These are phyloP conservation scores for Tetrao urogallus DNA, from an alignment of 2,113 vertebrate species.

Conservation along the genomic window DNA sequence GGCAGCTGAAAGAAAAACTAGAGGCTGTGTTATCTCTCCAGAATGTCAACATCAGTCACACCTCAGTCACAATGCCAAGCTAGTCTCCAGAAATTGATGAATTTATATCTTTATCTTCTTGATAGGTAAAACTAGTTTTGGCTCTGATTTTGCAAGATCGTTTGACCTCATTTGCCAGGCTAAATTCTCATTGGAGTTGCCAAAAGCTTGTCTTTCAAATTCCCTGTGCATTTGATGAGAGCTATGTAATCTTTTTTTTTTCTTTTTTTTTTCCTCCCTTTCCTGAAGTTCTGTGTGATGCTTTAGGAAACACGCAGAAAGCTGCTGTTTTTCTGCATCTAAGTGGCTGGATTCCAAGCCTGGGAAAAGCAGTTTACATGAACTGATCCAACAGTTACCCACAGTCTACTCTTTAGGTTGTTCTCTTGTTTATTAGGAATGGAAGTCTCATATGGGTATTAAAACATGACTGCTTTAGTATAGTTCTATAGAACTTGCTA, in stretches of 20 bases:
- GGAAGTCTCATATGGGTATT: neutral
- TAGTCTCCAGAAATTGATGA: neutral
- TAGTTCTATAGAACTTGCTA: neutral
- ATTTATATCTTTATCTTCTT: neutral
- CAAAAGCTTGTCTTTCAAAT: neutral
- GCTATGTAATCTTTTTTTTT: neutral
- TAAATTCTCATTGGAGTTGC: neutral
- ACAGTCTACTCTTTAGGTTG: neutral
- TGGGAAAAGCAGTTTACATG: neutral
- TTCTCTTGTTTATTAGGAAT: neutral
- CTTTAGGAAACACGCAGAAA: neutral
- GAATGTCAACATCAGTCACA: neutral
- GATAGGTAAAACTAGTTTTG: neutral
- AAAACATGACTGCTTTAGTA: neutral
- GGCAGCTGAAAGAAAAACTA: neutral
- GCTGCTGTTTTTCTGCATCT: neutral
- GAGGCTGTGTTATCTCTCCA: neutral
- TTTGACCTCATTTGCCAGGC: neutral
- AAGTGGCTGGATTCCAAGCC: neutral
- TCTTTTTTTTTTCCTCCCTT: neutral
- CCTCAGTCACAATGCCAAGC: neutral
- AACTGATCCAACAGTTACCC: neutral
- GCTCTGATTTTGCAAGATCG: neutral
- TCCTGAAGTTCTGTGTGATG: neutral
- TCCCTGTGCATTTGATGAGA: neutral